Percentiles rank a stretch among this genome's conserved stretches.
phyloP scores from a whole-genome alignment of 2,888 invertebrate species.

The Phyllotreta cruciferae region DNA sequence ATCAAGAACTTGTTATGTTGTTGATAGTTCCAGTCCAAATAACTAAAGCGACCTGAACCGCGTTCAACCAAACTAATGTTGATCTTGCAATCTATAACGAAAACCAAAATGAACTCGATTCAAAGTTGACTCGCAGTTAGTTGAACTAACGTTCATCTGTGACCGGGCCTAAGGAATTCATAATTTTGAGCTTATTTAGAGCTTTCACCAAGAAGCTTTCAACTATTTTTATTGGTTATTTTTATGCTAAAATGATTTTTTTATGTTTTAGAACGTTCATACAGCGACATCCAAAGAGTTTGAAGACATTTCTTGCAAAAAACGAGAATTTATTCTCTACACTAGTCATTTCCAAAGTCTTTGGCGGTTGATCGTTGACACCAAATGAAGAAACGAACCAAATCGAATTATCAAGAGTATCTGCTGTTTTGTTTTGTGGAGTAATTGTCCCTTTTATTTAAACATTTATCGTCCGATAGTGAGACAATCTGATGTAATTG shows the following conservation, averaged over 20 bases:
- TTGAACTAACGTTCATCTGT: too few species aligned
- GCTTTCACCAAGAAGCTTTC: neutral
- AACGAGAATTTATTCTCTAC: neutral
- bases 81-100: too few species aligned
- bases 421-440: conserved; percentile 1
- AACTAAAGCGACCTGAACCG: too few species aligned
- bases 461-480: conserved; percentile 20
- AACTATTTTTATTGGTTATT: neutral
- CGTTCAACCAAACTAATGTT: too few species aligned
- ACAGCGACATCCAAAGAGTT: conserved; percentile 66
- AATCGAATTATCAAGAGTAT: conserved; percentile 9
- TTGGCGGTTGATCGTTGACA: neutral
- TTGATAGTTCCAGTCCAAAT: too few species aligned
- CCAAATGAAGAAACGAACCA: conserved; percentile 17
- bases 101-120: too few species aligned
- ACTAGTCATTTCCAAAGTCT: conserved; percentile 29
- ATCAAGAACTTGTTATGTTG: too few species aligned
- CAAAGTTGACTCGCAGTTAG: too few species aligned
- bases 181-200: too few species aligned
- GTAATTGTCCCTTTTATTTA: neutral
- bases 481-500: conserved; percentile 33
- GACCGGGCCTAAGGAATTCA: too few species aligned
- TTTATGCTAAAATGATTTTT: conserved; percentile 5
- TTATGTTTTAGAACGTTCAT: conserved; percentile 64
- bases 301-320: conserved; percentile 43